Conservation (phyloP, 2,888 invertebrate genomes). For the Clanis bilineata region DNA sequence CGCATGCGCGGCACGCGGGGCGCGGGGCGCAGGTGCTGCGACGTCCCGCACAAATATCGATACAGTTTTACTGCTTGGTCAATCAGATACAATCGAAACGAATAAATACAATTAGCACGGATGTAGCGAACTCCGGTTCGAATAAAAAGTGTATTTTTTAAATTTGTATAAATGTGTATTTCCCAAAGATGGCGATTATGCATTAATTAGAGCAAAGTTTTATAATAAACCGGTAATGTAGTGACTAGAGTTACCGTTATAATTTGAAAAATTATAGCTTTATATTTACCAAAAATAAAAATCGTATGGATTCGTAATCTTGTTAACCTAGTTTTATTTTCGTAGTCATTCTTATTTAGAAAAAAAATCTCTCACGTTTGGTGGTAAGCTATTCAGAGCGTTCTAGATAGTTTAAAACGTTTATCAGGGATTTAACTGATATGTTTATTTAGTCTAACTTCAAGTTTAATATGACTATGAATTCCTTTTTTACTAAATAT, state of each 20-base stretch:
- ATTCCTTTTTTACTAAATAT: too few species aligned
- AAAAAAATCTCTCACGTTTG: too few species aligned
- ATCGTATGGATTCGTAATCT: not conserved
- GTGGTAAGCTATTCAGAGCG: too few species aligned
- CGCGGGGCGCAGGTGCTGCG: too few species aligned
- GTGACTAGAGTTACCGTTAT: not conserved
- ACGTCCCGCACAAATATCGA: not conserved
- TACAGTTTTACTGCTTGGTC: not conserved
- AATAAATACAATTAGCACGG: conserved; percentile 1
- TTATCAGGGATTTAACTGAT: too few species aligned
- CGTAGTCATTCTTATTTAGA: not conserved
- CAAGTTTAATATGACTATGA: too few species aligned
- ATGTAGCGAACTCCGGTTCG: not conserved
- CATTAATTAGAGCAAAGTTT: not conserved
- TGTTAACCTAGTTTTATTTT: not conserved
- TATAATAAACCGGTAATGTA: not conserved
- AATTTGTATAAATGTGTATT: not conserved
- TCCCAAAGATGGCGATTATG: not conserved
- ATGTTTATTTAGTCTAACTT: too few species aligned
- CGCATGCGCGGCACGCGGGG: too few species aligned
- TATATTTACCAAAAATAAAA: not conserved
- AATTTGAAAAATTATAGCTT: not conserved
- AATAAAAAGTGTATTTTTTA: not conserved
- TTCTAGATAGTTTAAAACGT: too few species aligned
- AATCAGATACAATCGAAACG: not conserved